Evolutionary conservation across 1,140 invertebrate genomes (phyloP), one percentile per base, ranked within the genome.

Genomic region (Procambarus clarkii): DNA sequence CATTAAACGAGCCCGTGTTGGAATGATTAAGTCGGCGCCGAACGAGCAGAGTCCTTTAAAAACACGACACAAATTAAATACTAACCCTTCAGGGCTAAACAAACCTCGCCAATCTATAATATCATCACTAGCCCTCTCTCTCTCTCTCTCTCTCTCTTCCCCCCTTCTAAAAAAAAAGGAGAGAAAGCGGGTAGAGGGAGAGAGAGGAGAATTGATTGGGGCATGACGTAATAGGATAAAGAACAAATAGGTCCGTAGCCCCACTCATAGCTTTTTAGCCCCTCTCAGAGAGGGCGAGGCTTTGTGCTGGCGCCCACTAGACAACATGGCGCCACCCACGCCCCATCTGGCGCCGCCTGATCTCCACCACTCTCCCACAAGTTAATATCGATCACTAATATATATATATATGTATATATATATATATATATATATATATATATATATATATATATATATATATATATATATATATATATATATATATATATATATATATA

Each of bases 181-280:
- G 34, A 44, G 60, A 84, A 44, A 64, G 11, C 24, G 9, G 64
- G n/a, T 48, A 48, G 21, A 15, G 3, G 45, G 81, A 46, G 64
- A 11, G 34, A 13, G 21, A 54, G n/a, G 24, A 18, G 34, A 69
- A 48, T 74, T 85, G 83, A 85, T 85, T 85, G 83, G 83, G 21
- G 13, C 58, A 85, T 71, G 60, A 46, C 64, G 83, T 85, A 85
- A 85, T 85, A 85, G 83, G 83, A 85, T 85, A 85, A 85, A 85
- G 64, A 48, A 85, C 64, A 85, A 85, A 85, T 85, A 85, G 83
- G 69, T 60, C 69, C 83, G 83, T 85, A 48, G 64, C 83, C 81
- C 54, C 46, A 24, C 69, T 60, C 69, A 5, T 84, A 84, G 82
- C n/a, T 84, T 64, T 84, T 84, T 69, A 84, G 82, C 13, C 58